Conservation (phyloP, 2,888 invertebrate genomes). For the Torymus tubicola region DNA sequence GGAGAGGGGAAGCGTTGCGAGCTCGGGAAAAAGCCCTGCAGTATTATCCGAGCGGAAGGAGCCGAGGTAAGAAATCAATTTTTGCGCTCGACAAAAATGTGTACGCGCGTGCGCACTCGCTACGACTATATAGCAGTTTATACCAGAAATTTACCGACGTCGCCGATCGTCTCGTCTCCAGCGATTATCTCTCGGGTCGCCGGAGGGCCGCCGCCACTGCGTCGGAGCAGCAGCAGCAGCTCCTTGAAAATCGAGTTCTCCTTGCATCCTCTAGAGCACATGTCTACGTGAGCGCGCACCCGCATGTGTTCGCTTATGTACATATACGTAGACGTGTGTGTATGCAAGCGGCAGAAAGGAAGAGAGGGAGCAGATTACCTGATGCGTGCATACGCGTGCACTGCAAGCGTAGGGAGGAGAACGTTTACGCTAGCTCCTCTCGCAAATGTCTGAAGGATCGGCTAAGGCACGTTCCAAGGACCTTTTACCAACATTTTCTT, state of each 20-base stretch:
- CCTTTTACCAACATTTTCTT: slow-evolving; percentile 24
- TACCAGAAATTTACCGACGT: slow-evolving; percentile 23
- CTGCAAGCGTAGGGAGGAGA: slow-evolving; percentile 8
- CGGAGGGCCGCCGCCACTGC: slow-evolving; percentile 5
- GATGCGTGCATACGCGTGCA: slow-evolving; percentile 1
- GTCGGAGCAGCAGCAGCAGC: neutral
- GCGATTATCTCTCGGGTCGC: slow-evolving; percentile 44
- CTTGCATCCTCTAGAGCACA: neutral
- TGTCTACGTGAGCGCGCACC: too few relatives aligned
- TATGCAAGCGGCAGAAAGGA: neutral
- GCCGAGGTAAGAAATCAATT: slow-evolving; percentile 40
- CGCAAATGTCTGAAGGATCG: slow-evolving; percentile 44
- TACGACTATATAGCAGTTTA: slow-evolving; percentile 1
- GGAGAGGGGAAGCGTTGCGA: neutral
- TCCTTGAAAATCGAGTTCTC: slow-evolving; percentile 51
- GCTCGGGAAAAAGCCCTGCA: neutral
- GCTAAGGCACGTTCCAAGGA: slow-evolving; percentile 44
- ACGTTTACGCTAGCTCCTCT: slow-evolving; percentile 28
- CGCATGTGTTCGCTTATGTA: neutral
- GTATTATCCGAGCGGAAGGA: neutral
- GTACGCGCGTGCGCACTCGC: neutral
- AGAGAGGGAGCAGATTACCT: slow-evolving; percentile 21
- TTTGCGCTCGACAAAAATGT: slow-evolving; percentile 20
- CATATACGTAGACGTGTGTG: neutral
- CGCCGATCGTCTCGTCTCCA: slow-evolving; percentile 14